phyloP scores from a whole-genome alignment of 2,888 invertebrate genomes.

The Sesia apiformis region DNA sequence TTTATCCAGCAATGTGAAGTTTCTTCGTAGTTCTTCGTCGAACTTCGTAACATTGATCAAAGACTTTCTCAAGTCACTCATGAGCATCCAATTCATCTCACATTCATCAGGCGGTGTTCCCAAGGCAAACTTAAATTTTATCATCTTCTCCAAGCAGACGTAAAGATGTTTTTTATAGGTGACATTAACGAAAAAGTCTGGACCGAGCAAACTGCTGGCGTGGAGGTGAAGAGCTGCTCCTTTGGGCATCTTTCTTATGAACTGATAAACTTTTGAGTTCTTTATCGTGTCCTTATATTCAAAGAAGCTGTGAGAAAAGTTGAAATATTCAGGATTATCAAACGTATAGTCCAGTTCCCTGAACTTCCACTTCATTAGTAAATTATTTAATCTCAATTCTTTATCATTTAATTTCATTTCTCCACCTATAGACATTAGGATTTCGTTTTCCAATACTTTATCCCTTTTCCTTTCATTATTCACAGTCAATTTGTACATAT shows the following conservation, averaged over 20 bases:
- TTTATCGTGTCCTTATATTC: conserved; percentile 62
- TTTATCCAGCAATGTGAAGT: conserved; percentile 53
- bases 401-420: conserved; percentile 31
- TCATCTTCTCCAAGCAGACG: conserved; percentile 24
- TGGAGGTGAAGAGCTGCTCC: conserved; percentile 77
- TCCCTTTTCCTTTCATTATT: conserved; percentile 17
- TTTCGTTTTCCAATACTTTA: conserved; percentile 40
- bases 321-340: conserved; percentile 48
- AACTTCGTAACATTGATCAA: conserved; percentile 37
- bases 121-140: conserved; percentile 13
- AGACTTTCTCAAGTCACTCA: conserved; percentile 33
- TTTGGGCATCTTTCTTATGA: conserved; percentile 77
- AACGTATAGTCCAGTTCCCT: conserved; percentile 48
- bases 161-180: conserved; percentile 69
- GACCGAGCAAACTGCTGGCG: conserved; percentile 67
- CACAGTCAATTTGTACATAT: neutral
- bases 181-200: conserved; percentile 64
- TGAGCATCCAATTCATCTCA: conserved; percentile 33
- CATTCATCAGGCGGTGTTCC: conserved; percentile 6
- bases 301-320: conserved; percentile 74
- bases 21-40: conserved; percentile 45
- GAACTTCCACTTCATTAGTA: conserved; percentile 51
- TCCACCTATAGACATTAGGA: conserved; percentile 38
- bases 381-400: conserved; percentile 26
- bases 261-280: conserved; percentile 68